Base-by-base conservation (phyloP, 2,888 invertebrate species). In the Pedicia rivosa region DNA sequence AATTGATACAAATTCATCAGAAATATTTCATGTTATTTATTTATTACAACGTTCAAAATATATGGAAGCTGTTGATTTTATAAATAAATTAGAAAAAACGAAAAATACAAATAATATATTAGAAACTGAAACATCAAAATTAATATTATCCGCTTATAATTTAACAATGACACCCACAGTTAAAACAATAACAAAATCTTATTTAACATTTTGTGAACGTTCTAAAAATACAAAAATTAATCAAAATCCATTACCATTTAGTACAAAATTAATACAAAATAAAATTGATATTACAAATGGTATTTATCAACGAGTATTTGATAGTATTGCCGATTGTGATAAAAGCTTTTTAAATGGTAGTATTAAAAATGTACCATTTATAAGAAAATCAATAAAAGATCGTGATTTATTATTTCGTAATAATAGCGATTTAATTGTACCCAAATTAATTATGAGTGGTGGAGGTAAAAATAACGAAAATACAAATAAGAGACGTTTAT, bases 1-100 rank as follows among this genome's bases (percentile, higher is more conserved):
- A 8, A 34, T 33, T 9, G 43, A 48, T 17, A 47, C 48, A 15
- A 51, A 53, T 27, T 44, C 52, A 0, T 43, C 47, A 1, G 56
- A 57, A 25, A 52, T 52, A 38, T 44, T 60, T 3, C 54, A 58
- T 31, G 48, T 62, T 28, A 53, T 60, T 0, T 50, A 59, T 43
- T 40, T 62, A 24, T 42, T 62, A 3, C 55, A 59, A 36, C 54
- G 55, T 24, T 53, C 51, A 3, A 58, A 57, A 37, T 62, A 59
- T 24, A 48, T 60, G 16, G 61, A 62, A 36, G 61, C 62, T 0
- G 51, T 58, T 3, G 47, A 52, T 0, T 55, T 57, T 15, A 51
- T 59, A 48, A 52, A 59, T 36, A 52, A 57, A 4, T 37, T 55
- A n/a, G 14, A 35, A n/a, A 25, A 25, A 20, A 13, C 10, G 13